Evolutionary conservation across 2,888 invertebrate species (phyloP), one percentile per base, ranked within the genome.

Genomic region (Graphium colonna): DNA sequence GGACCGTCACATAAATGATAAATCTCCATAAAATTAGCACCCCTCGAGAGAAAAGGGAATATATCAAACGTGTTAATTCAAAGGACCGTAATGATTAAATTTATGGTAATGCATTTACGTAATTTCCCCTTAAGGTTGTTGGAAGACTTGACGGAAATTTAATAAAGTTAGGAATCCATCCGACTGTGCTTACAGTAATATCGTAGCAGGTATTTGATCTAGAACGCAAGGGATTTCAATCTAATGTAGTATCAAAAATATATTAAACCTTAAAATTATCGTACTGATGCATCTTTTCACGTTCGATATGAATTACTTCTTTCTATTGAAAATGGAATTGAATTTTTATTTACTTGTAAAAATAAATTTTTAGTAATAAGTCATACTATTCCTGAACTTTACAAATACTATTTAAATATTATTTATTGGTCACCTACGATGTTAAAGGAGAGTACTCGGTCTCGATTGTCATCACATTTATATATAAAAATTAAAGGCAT

Each of bases 41-140:
- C 36, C 18, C 42, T 36, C 2, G 18, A 13, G 1, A 40, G 40
- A 21, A 42, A 10, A 16, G 36, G 13, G 33, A 18, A 44, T 41
- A 26, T 43, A 42, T 38, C 38, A 38, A 38, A 43, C 43, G 18
- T 43, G 48, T 28, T 53, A 53, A 53, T 47, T 43, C 28, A 1
- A 36, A 13, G 43, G 28, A 8, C 16, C 28, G 17, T 40, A 52
- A 52, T 43, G 38, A 53, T 53, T 43, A 48, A 38, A 38, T 53
- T 53, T 53, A 48, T 48, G 48, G 38, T 53, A 53, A 53, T 53
- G 43, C 47, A 48, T 38, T 48, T 48, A 48, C 38, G 52, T 47
- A 53, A 53, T 48, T 43, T 53, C 17, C 12, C 31, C 28, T 36
- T 12, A 36, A 36, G 36, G 36, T 36, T n/a, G 36, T 36, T 36